phyloP scores from a whole-genome alignment of 1,140 invertebrate genomes.

The Manduca sexta region DNA sequence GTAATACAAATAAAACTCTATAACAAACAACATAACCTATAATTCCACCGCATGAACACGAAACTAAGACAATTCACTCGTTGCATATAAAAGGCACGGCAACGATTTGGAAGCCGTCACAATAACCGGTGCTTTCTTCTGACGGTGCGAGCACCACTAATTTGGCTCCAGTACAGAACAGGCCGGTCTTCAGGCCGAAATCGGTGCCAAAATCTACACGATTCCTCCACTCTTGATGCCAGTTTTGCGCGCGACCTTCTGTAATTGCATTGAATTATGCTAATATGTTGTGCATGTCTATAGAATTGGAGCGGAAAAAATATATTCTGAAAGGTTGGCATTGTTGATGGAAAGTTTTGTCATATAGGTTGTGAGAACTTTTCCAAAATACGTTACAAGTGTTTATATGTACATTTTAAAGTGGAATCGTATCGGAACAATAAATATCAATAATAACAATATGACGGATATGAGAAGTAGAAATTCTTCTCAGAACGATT shows the following conservation, averaged over 20 bases:
- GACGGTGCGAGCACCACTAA: constrained; percentile 31
- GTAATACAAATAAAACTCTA: too few species aligned
- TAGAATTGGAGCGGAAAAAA: not conserved
- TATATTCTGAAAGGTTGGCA: too few species aligned
- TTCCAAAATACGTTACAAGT: too few species aligned
- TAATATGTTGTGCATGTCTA: constrained; percentile 22
- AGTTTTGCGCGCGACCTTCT: constrained; percentile 17
- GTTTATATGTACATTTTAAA: too few species aligned
- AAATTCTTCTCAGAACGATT: too few species aligned
- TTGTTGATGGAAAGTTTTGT: too few species aligned
- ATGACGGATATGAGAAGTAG: too few species aligned
- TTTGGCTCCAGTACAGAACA: constrained; percentile 29
- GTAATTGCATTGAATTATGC: constrained; percentile 37
- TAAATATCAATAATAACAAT: too few species aligned
- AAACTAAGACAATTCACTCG: not conserved
- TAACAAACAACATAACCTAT: too few species aligned
- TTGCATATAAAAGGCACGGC: not conserved
- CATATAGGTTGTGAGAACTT: too few species aligned
- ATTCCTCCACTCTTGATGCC: constrained; percentile 25
- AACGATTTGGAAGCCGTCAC: constrained; percentile 25
- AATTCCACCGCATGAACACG: too few species aligned
- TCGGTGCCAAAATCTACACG: constrained; percentile 39
- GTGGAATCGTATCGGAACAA: too few species aligned
- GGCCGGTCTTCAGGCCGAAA: constrained; percentile 23
- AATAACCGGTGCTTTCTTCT: constrained; percentile 20